Percentiles rank a stretch among this genome's conserved stretches.
These are phyloP conservation scores for Platysternon megacephalum DNA, from an alignment of 2,113 vertebrate species.

Conservation along the genomic window DNA sequence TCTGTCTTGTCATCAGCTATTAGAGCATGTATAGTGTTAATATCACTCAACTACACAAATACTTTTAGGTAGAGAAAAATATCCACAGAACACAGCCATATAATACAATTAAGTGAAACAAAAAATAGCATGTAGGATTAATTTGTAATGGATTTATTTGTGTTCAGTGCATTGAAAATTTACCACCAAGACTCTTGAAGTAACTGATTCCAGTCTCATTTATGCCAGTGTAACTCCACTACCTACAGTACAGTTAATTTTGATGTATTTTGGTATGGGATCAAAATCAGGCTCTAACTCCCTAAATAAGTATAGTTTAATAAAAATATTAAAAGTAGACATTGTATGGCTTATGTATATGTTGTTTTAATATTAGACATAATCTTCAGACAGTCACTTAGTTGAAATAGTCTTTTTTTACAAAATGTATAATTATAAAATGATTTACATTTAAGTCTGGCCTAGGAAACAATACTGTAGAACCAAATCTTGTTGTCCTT, in stretches of 20 bases:
- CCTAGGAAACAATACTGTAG: neutral
- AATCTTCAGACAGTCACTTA: neutral
- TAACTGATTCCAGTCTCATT: neutral
- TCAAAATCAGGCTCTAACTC: neutral
- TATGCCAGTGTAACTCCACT: neutral
- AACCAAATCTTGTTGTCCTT: neutral
- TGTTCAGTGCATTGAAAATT: neutral
- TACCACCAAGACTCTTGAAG: neutral
- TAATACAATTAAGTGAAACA: neutral
- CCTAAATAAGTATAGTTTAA: neutral
- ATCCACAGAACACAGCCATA: neutral
- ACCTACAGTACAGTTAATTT: neutral
- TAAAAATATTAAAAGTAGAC: neutral
- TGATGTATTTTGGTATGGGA: neutral
- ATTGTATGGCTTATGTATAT: neutral
- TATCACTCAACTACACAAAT: neutral
- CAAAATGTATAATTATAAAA: neutral
- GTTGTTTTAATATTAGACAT: neutral
- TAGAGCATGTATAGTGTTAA: neutral
- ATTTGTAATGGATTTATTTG: neutral
- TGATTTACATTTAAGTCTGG: neutral
- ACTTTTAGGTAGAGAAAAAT: neutral
- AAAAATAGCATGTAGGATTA: accelerated
- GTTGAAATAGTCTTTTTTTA: neutral
- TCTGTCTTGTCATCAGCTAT: neutral